These are phyloP conservation scores for Protophormia terraenovae DNA, from an alignment of 2,888 invertebrate species.

Conservation along the genomic window DNA sequence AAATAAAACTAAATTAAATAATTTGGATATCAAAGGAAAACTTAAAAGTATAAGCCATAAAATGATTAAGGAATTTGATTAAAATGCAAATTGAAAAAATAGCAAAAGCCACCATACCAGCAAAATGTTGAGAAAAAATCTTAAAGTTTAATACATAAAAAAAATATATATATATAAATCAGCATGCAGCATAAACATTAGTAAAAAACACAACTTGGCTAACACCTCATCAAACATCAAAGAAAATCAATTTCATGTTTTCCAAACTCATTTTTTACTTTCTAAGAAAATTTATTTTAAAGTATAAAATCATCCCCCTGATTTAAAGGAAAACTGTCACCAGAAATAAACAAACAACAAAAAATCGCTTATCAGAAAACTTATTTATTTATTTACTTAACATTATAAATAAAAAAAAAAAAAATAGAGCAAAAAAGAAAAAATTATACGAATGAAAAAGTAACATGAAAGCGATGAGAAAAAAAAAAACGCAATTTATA, in stretches of 20 bases:
- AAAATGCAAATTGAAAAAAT: slow-evolving; percentile 76
- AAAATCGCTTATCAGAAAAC: slow-evolving; percentile 65
- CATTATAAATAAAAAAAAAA: slow-evolving; percentile 46
- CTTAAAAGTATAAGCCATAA: slow-evolving; percentile 70
- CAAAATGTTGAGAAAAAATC: not conserved
- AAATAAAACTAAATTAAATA: no score
- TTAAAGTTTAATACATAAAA: not conserved
- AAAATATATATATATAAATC: slow-evolving; percentile 8
- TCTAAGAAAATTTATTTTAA: slow-evolving; percentile 24
- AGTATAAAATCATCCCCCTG: slow-evolving; percentile 35
- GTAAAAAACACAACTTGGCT: slow-evolving; percentile 75
- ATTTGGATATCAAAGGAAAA: slow-evolving; percentile 35
- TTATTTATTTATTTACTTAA: slow-evolving; percentile 67
- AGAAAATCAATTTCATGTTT: slow-evolving; percentile 72
- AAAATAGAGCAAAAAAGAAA: slow-evolving; percentile 5
- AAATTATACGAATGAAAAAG: slow-evolving; percentile 19
- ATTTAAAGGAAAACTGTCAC: slow-evolving; percentile 18
- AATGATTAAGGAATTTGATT: slow-evolving; percentile 77
- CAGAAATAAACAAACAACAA: slow-evolving; percentile 1
- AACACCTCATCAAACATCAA: slow-evolving; percentile 78
- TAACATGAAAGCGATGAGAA: slow-evolving; percentile 9
- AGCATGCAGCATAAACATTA: slow-evolving; percentile 13
- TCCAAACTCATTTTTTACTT: slow-evolving; percentile 7
- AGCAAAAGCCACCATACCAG: not conserved
- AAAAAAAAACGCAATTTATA: slow-evolving; percentile 62